Percentiles rank a stretch among this genome's conserved stretches.
Conservation (phyloP, 2,797 vertebrate species). For the Sebastes miniatus region DNA sequence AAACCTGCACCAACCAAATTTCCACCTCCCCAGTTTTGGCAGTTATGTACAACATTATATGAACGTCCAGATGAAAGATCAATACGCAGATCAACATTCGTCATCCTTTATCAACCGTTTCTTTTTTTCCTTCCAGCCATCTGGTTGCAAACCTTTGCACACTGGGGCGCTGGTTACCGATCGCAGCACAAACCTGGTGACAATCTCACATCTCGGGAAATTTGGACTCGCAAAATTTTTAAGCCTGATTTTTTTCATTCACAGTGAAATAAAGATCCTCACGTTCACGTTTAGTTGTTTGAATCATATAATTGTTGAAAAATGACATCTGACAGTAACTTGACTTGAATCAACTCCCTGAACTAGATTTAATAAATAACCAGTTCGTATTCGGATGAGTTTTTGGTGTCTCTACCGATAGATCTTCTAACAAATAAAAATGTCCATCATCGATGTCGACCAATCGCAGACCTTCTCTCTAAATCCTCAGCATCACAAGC, state of each 20-base stretch:
- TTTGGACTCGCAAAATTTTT: neutral
- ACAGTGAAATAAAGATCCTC: neutral
- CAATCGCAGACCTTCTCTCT: conserved; percentile 50
- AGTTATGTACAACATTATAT: conserved; percentile 35
- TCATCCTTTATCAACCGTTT: neutral
- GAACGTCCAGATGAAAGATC: conserved; percentile 38
- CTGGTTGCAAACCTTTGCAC: neutral
- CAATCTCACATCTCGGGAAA: neutral
- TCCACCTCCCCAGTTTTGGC: neutral
- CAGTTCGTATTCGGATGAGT: neutral
- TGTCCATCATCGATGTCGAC: conserved; percentile 10
- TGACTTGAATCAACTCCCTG: neutral
- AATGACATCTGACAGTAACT: neutral
- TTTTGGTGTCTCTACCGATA: neutral
- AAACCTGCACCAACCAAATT: conserved; percentile 32
- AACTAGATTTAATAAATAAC: conserved; percentile 7
- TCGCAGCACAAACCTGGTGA: neutral
- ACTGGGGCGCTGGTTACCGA: neutral
- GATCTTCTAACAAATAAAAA: conserved; percentile 16
- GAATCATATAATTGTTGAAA: neutral
- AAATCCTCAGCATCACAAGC: neutral
- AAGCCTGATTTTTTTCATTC: neutral
- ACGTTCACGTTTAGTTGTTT: neutral
- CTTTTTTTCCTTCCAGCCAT: neutral
- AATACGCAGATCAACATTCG: conserved; percentile 17